Conservation (phyloP, 2,797 vertebrate species). For the Acanthurus lineatus region DNA sequence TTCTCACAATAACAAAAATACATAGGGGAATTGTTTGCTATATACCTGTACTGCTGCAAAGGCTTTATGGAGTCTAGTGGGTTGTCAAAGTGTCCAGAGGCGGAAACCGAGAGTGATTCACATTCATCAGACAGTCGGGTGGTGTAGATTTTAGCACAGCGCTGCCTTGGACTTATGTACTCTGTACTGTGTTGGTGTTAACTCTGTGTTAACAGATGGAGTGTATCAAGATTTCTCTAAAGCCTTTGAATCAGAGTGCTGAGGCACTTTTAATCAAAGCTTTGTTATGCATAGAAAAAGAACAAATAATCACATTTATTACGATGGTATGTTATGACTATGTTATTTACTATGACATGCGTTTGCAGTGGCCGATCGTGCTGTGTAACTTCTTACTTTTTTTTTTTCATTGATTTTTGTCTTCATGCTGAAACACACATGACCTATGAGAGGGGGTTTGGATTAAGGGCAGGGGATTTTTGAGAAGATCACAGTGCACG, state of each 20-base stretch:
- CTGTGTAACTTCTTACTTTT: no score
- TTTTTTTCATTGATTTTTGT: no score
- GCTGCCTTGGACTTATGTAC: slow-evolving; percentile 11
- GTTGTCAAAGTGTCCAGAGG: slow-evolving; percentile 52
- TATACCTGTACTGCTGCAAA: slow-evolving; percentile 46
- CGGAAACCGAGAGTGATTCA: slow-evolving; percentile 50
- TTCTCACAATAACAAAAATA: slow-evolving; percentile 73
- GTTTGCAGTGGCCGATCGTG: no score
- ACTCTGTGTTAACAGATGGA: slow-evolving; percentile 22
- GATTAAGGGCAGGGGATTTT: no score
- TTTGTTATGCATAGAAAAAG: neutral
- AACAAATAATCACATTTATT: neutral
- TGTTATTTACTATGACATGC: no score
- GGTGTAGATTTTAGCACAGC: slow-evolving; percentile 39
- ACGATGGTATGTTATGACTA: no score
- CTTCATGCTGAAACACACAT: no score
- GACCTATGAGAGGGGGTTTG: no score
- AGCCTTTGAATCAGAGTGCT: neutral
- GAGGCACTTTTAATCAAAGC: neutral
- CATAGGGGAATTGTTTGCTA: slow-evolving; percentile 62
- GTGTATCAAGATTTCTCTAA: neutral
- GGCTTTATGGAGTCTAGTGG: slow-evolving; percentile 55
- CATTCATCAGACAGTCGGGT: slow-evolving; percentile 61
- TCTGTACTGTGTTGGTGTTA: slow-evolving; percentile 24
- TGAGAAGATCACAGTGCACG: no score